Evolutionary conservation across 2,797 vertebrate species (phyloP).

Genomic region (Pelobates cultripes): DNA sequence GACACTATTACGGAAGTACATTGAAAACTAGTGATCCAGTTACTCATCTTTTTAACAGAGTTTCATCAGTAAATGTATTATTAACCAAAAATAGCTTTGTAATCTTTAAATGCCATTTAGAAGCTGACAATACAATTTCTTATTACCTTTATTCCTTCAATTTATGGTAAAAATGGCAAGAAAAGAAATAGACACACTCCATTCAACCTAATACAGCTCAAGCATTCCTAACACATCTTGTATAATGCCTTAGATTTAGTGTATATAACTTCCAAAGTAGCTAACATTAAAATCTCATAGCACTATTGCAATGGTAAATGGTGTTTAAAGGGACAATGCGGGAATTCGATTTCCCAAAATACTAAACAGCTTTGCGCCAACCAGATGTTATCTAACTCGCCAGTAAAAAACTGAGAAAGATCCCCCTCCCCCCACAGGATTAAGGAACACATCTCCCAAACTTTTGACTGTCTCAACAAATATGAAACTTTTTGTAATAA

Average conservation of each 20-base stretch:
- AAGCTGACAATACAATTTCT: constrained; percentile 7
- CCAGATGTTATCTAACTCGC: too few species aligned
- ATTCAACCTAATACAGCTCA: constrained; percentile 18
- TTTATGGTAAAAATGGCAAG: not conserved
- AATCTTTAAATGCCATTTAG: constrained; percentile 39
- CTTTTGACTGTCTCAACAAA: too few species aligned
- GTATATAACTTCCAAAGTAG: not conserved
- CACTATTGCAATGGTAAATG: not conserved
- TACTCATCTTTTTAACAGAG: constrained; percentile 12
- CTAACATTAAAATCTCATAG: not conserved
- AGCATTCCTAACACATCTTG: constrained; percentile 47
- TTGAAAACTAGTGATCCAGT: constrained; percentile 21
- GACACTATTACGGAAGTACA: constrained; percentile 24
- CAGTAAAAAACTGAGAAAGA: too few species aligned
- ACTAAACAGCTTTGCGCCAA: too few species aligned
- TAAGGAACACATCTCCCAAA: too few species aligned
- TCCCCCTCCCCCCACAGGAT: too few species aligned
- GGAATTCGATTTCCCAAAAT: too few species aligned
- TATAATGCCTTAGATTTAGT: not conserved
- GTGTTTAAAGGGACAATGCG: not conserved
- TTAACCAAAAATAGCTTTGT: constrained; percentile 25
- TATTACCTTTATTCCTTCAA: not conserved
- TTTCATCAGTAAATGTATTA: constrained; percentile 16
- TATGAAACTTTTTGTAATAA: too few species aligned
- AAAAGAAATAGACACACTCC: constrained; percentile 38